Evolutionary conservation across 2,888 invertebrate species (phyloP), one percentile per base, ranked within the genome.

Genomic region (Hydrotaea diabolus): DNA sequence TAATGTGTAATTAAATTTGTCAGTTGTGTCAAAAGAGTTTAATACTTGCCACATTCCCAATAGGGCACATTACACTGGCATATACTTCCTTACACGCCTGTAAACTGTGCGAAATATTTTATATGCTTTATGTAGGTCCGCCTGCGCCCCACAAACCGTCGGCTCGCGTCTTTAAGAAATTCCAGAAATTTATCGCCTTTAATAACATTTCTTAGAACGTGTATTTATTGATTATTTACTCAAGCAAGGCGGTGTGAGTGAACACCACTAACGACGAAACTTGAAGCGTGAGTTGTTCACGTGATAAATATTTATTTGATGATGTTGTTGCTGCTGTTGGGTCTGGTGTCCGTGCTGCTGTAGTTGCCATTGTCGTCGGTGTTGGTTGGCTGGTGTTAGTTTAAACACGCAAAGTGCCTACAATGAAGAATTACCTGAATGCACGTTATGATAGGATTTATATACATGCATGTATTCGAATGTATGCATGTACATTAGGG

Each of bases 321-420:
- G 39, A 19, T 53, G 49, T 17, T 76, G 36, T 79, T 39, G 23
- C 39, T 62, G 72, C 31, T 46, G 36, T 79, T 39, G 23, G 23
- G 53, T 64, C 31, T 46, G 71, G 8, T 53, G 62, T 13, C 11
- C 39, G 39, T 39, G 39, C 9, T 39, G 62, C 9, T 31, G 71
- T 39, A 75, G 46, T 64, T 78, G 21, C n/a, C 53, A 26, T 71
- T 80, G 72, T 71, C 72, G 64, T 55, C 62, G 53, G 39, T 72
- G 31, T 31, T 75, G 39, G 71, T 86, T 79, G 77, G 75, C 77
- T 85, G 86, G 85, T 87, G 89, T 89, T 90, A 89, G 89, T 90
- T 49, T 88, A 88, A 90, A 90, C 90, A 90, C 89, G 90, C 89
- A 88, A 90, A 88, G 88, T 87, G 89, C 87, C 87, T 86, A 86